Evolutionary conservation across 2,888 invertebrate species (phyloP).

Genomic region (Ochropleura plecta): DNA sequence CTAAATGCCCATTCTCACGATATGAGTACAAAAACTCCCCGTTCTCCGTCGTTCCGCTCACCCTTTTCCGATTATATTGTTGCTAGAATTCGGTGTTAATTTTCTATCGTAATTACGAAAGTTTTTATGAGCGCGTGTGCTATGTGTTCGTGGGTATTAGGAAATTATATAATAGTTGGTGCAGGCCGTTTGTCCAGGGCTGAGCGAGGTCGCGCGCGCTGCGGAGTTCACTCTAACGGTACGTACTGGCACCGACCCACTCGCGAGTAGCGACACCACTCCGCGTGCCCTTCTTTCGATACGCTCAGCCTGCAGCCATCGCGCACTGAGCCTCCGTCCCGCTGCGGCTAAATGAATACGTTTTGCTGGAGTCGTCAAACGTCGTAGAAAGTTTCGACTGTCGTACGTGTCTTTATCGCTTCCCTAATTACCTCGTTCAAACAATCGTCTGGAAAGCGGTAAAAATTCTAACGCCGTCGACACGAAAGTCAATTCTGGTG

Average conservation of each 20-base stretch:
- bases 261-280: conserved; percentile 58
- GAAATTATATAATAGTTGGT: conserved; percentile 68
- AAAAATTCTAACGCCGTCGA: conserved; percentile 84
- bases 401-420: conserved; percentile 74
- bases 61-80: conserved; percentile 74
- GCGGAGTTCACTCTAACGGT: conserved; percentile 79
- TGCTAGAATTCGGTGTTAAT: conserved; percentile 76
- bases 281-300: conserved; percentile 68
- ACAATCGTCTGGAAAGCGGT: conserved; percentile 81
- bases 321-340: conserved; percentile 33
- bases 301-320: conserved; percentile 45
- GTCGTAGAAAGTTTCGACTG: conserved; percentile 66
- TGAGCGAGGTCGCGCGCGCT: conserved; percentile 65
- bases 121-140: conserved; percentile 73
- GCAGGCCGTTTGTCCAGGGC: conserved; percentile 60
- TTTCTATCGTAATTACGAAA: conserved; percentile 74
- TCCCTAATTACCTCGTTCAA: conserved; percentile 85
- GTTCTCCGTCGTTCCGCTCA: conserved; percentile 66
- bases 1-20: conserved; percentile 83
- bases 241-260: conserved; percentile 76
- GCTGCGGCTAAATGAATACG: conserved; percentile 55
- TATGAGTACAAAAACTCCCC: conserved; percentile 67
- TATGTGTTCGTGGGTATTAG: conserved; percentile 69
- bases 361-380: conserved; percentile 54
- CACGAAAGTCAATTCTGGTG: conserved; percentile 86